Evolutionary conservation across 2,797 vertebrate genomes (phyloP), one percentile per base, ranked within the genome.

Genomic region (Ptychadena robeensis): DNA sequence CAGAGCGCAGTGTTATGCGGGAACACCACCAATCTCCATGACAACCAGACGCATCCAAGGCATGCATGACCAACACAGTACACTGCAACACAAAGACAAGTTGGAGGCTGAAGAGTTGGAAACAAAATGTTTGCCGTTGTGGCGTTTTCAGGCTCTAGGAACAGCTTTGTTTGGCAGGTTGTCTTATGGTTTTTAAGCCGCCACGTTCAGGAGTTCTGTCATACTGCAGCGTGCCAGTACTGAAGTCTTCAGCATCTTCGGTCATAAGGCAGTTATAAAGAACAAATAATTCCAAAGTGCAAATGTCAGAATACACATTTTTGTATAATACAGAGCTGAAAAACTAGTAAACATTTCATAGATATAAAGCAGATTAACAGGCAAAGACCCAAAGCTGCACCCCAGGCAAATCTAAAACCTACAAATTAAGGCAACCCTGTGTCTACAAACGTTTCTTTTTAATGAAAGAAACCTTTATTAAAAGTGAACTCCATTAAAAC

Each of bases 11-110:
- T 67, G 64, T 53, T 78, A 9, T 48, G 75, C 38, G 27, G 40
- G n/a, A 53, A 77, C 74, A 77, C n/a, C 66, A 22, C 44, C 53
- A 28, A 27, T 15, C 25, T 28, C 44, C 76, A 79, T 68, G 76
- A 68, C 64, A 59, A 68, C 76, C 31, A 34, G 12, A 59, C 27
- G 44, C 64, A 61, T 38, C 57, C 10, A 64, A 69, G 65, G 76
- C 35, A 79, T 53, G 15, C 44, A 14, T 18, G 76, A 68, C 75
- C 75, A 18, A 27, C 11, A 53, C 65, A 27, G 64, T 25, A 64
- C 73, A 69, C 64, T 79, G 65, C 22, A 66, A 30, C 31, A 57
- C 30, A 31, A 30, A 25, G 35, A 9, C n/a, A 31, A 22, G 35
- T 8, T 5, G 25, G 15, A n/a, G 32, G 4, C 8, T 61, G n/a